phyloP scores from a whole-genome alignment of 2,888 invertebrate species.

The Linnaemya tessellans region DNA sequence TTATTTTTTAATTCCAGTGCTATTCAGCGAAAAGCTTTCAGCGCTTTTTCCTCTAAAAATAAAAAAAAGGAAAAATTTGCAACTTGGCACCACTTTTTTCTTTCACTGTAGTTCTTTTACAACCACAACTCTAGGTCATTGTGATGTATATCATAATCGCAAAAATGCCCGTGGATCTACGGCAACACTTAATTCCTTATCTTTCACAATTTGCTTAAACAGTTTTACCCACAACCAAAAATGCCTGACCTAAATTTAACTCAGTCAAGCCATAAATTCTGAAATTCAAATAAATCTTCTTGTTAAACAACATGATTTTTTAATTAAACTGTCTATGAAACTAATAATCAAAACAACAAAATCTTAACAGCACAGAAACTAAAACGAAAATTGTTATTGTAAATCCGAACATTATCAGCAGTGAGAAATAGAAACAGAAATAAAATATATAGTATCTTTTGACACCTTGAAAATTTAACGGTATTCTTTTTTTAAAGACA shows the following conservation, averaged over 20 bases:
- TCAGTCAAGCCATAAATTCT: not conserved
- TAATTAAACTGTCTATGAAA: slow-evolving; percentile 60
- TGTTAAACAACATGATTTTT: slow-evolving; percentile 48
- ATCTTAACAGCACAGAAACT: slow-evolving; percentile 2
- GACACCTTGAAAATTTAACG: slow-evolving; percentile 49
- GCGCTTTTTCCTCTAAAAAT: no score
- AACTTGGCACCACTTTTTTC: no score
- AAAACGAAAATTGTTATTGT: not conserved
- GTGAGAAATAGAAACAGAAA: not conserved
- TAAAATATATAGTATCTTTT: slow-evolving; percentile 51
- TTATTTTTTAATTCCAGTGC: no score
- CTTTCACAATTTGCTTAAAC: not conserved
- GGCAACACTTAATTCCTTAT: not conserved
- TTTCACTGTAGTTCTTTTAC: no score
- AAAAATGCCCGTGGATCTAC: not conserved
- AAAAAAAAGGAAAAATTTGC: no score
- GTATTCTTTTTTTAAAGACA: slow-evolving; percentile 15
- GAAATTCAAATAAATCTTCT: slow-evolving; percentile 42
- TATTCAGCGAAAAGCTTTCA: no score
- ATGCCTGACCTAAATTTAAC: slow-evolving; percentile 28
- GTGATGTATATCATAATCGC: not conserved
- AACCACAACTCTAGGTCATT: no score
- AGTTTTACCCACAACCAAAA: not conserved
- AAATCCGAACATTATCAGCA: not conserved
- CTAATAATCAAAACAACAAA: slow-evolving; percentile 35